Evolutionary conservation across 30 jellyfish, hydroid and myxozoan genomes (phyloP).

Genomic region (Chironex yamaguchii): DNA sequence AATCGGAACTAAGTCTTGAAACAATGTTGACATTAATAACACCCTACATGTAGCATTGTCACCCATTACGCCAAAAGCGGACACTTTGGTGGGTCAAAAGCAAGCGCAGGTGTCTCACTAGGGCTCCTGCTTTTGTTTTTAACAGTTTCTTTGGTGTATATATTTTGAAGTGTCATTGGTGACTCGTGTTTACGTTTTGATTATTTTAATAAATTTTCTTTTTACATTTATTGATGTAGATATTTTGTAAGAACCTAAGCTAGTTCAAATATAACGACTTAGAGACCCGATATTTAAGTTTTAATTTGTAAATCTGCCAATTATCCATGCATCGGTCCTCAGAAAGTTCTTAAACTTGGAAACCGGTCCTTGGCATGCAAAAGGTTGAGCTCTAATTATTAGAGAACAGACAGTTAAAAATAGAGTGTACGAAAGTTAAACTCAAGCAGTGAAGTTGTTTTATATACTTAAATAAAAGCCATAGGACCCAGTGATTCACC

Average conservation of each 20-base stretch:
- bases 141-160: not conserved
- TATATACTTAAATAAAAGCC: no score
- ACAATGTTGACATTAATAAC: not conserved
- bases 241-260: not conserved
- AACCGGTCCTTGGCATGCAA: no score
- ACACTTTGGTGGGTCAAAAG: not conserved
- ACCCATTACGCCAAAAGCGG: not conserved
- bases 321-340: no score
- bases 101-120: conserved; percentile 4
- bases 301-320: not conserved
- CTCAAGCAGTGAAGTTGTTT: no score
- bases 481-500: no score
- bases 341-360: no score
- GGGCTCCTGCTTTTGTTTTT: not conserved
- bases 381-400: no score
- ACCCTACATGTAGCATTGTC: not conserved
- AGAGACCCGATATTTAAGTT: not conserved
- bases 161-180: not conserved
- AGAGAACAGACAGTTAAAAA: no score
- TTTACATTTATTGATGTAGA: not conserved
- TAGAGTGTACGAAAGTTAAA: no score
- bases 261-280: not conserved
- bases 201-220: not conserved
- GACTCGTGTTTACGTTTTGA: not conserved
- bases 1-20: not conserved